phyloP scores from a whole-genome alignment of 2,888 invertebrate species.

The Drosophila yooni region DNA sequence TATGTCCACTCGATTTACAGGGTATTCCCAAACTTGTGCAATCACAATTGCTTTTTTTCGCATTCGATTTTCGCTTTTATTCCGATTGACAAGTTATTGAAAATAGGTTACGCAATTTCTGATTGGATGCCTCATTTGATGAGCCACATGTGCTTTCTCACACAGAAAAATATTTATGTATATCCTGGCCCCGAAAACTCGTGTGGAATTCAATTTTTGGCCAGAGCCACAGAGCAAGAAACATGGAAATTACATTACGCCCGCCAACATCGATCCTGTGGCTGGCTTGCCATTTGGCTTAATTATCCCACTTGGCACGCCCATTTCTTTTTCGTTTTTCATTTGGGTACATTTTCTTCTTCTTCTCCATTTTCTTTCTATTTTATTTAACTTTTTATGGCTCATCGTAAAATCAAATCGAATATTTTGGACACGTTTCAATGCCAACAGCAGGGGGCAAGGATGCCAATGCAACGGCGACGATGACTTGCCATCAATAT shows the following conservation, averaged over 20 bases:
- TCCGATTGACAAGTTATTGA: conserved; percentile 47
- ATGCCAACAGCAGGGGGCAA: conserved; percentile 46
- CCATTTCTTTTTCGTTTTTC: conserved; percentile 23
- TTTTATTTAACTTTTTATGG: conserved; percentile 18
- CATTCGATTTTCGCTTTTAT: background rate
- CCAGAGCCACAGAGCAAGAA: conserved; percentile 7
- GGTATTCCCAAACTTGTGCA: conserved; percentile 2
- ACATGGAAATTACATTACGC: conserved; percentile 69
- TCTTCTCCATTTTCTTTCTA: background rate
- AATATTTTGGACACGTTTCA: conserved; percentile 72
- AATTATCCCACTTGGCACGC: conserved; percentile 52
- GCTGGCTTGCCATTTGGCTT: conserved; percentile 32
- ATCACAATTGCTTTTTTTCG: background rate
- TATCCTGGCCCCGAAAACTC: background rate
- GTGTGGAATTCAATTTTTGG: conserved; percentile 45
- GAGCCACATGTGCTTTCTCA: conserved; percentile 26
- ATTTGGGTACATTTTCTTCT: background rate
- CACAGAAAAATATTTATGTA: background rate
- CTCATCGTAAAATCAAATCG: conserved; percentile 63
- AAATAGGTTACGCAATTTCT: conserved; percentile 36
- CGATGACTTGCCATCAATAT: conserved; percentile 49
- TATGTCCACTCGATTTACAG: background rate
- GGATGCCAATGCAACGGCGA: conserved; percentile 57
- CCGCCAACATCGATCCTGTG: conserved; percentile 22
- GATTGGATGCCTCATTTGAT: conserved; percentile 59